A percentile compares a stretch with the other conserved stretches of the same genome.
These are phyloP conservation scores for Furcula furcula DNA, from an alignment of 2,888 invertebrate genomes.

Conservation along the genomic window DNA sequence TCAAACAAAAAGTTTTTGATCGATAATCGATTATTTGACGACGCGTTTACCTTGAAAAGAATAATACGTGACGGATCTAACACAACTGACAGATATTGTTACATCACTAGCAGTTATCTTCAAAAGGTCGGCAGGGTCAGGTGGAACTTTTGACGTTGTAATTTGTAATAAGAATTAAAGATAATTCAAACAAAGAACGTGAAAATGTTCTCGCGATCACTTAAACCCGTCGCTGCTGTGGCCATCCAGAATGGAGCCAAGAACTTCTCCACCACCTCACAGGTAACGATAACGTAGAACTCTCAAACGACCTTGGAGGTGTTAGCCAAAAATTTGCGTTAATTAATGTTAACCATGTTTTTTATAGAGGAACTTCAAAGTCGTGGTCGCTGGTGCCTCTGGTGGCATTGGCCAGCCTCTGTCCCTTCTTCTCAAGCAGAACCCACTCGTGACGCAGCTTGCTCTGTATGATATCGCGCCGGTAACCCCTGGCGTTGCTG, in stretches of 20 bases:
- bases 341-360: constrained; percentile 4
- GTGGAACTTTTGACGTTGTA: constrained; percentile 24
- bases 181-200: constrained; percentile 16
- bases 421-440: constrained; percentile 94
- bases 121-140: constrained; percentile 60
- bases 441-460: constrained; percentile 91
- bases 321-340: constrained; percentile 1
- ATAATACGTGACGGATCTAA: background rate
- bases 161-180: too few species aligned
- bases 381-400: constrained; percentile 97
- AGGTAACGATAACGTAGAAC: constrained; percentile 54
- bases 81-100: background rate
- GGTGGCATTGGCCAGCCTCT: constrained; percentile 99
- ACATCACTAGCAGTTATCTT: constrained; percentile 2
- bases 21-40: too few species aligned
- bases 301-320: background rate
- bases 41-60: background rate
- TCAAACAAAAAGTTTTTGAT: too few species aligned
- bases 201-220: constrained; percentile 84
- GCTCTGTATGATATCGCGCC: constrained; percentile 93
- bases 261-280: constrained; percentile 81
- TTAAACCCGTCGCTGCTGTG: constrained; percentile 77
- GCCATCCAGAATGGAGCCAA: constrained; percentile 80
- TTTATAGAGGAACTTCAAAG: constrained; percentile 91
- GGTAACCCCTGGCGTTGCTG: constrained; percentile 97